These are phyloP conservation scores for Brachypteracias leptosomus DNA, from an alignment of 2,113 vertebrate genomes.

Conservation along the genomic window DNA sequence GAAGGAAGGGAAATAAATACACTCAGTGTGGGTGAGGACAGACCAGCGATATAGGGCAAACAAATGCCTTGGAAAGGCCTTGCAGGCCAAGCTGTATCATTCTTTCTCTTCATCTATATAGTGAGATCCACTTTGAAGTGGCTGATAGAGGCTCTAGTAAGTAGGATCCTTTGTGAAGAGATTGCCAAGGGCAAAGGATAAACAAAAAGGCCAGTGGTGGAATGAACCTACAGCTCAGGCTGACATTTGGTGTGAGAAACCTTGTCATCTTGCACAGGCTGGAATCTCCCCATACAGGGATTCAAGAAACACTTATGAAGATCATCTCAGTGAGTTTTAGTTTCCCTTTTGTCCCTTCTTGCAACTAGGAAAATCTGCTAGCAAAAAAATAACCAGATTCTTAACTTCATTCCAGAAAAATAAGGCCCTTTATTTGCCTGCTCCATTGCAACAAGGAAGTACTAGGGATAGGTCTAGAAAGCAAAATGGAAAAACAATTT, in stretches of 20 bases:
- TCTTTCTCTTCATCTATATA: background rate
- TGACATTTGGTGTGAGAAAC: background rate
- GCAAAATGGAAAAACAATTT: background rate
- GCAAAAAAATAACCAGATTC: background rate
- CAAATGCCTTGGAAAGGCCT: background rate
- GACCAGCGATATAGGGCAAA: background rate
- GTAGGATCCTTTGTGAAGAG: background rate
- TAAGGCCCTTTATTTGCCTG: background rate
- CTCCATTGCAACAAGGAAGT: background rate
- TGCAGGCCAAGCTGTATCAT: background rate
- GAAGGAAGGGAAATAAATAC: background rate
- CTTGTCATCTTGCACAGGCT: rapidly evolving
- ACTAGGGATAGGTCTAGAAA: background rate
- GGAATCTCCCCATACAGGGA: background rate
- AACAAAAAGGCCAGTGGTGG: background rate
- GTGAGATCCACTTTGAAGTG: background rate
- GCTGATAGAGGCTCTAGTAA: background rate
- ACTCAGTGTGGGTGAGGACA: background rate
- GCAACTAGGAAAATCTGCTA: background rate
- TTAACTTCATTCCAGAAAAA: background rate
- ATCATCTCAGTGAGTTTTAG: background rate
- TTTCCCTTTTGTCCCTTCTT: background rate
- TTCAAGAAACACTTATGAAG: background rate
- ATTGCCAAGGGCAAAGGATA: background rate
- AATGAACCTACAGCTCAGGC: background rate